These are phyloP conservation scores for Laticauda laticaudata DNA, from an alignment of 2,113 vertebrate genomes.

Conservation along the genomic window DNA sequence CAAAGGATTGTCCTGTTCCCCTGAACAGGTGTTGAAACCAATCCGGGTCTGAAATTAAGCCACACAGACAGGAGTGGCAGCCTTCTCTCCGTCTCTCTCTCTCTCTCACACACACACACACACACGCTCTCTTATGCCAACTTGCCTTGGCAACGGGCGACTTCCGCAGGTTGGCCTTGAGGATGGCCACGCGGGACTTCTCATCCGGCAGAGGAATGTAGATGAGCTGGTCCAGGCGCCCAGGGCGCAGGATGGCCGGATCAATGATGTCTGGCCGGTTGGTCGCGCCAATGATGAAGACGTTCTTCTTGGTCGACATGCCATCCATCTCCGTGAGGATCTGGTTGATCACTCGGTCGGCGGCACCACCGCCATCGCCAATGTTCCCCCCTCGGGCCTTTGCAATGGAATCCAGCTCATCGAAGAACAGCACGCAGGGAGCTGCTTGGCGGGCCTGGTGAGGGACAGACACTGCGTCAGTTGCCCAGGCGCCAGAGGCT, in stretches of 20 bases:
- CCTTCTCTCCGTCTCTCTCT: neutral
- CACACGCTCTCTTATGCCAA: neutral
- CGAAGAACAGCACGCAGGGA: conserved; percentile 96
- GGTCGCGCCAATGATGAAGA: conserved; percentile 98
- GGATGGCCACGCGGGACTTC: conserved; percentile 95
- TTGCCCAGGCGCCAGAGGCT: accelerated
- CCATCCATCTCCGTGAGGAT: conserved; percentile 99
- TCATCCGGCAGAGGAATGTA: conserved; percentile 97
- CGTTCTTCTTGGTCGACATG: conserved; percentile 99
- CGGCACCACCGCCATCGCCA: conserved; percentile 92
- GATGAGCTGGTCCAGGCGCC: conserved; percentile 96
- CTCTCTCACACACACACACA: too few relatives aligned
- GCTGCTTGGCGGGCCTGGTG: conserved; percentile 92
- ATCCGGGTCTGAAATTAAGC: neutral
- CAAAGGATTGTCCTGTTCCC: neutral
- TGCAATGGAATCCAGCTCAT: conserved; percentile 96
- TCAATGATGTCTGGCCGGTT: conserved; percentile 98
- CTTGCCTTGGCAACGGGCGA: conserved; percentile 94
- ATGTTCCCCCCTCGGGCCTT: conserved; percentile 97
- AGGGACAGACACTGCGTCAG: neutral
- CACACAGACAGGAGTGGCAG: neutral
- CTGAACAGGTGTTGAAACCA: neutral
- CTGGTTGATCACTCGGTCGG: conserved; percentile 97
- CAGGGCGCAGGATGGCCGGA: conserved; percentile 94
- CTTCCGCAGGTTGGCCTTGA: conserved; percentile 97